Conservation (phyloP, 2,888 invertebrate genomes). For the Tetragonisca angustula region DNA sequence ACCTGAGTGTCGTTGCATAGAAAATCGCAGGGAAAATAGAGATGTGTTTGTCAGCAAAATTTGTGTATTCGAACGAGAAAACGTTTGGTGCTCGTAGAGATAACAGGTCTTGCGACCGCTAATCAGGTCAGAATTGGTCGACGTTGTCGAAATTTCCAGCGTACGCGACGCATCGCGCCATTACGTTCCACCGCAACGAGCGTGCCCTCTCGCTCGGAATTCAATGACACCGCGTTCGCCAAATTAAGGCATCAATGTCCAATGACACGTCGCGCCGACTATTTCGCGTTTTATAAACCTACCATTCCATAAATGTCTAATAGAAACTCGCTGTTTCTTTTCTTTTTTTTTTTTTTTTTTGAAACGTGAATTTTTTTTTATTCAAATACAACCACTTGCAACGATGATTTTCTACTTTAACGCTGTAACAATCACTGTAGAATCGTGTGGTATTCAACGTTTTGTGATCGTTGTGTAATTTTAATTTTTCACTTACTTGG, state of each 20-base stretch:
- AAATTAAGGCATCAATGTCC: constrained; percentile 28
- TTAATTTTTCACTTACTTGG: no score
- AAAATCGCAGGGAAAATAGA: neutral
- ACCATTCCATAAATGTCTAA: neutral
- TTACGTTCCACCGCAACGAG: constrained; percentile 29
- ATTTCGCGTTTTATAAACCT: neutral
- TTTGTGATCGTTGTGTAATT: no score
- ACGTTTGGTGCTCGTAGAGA: constrained; percentile 10
- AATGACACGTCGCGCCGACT: neutral
- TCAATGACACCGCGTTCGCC: constrained; percentile 10
- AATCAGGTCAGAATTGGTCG: constrained; percentile 45
- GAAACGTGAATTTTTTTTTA: no score
- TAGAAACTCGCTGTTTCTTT: neutral
- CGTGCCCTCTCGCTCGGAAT: constrained; percentile 25
- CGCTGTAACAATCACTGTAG: no score
- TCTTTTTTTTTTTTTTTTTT: no score
- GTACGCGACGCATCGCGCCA: constrained; percentile 7
- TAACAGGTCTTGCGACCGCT: constrained; percentile 23
- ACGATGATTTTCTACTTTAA: no score
- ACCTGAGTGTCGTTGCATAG: accelerated
- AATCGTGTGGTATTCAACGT: no score
- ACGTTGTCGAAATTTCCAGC: constrained; percentile 39
- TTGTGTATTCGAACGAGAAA: neutral
- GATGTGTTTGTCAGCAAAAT: constrained; percentile 14
- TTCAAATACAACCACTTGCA: no score